Conservation (phyloP, 2,113 vertebrate genomes). For the Myanophis thanlyinensis region DNA sequence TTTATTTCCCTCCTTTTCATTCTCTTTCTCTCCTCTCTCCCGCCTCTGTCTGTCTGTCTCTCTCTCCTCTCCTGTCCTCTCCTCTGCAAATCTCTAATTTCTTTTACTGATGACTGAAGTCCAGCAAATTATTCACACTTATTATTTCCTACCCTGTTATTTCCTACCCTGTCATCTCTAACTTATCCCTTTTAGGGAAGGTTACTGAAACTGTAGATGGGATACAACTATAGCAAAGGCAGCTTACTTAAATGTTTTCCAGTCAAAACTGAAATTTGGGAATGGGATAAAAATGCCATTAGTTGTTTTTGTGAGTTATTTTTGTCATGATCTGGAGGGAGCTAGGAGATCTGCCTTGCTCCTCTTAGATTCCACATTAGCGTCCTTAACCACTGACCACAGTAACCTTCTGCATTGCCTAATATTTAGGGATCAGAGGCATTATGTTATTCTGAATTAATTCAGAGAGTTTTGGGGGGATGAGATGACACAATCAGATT, state of each 20-base stretch:
- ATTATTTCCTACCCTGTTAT: too few species aligned
- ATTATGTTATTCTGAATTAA: not conserved
- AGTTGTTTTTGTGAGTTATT: not conserved
- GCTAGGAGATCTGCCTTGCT: not conserved
- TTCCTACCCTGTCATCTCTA: not conserved
- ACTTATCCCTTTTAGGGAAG: not conserved
- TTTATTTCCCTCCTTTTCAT: fast-evolving
- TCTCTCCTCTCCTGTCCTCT: not conserved
- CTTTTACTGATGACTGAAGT: not conserved
- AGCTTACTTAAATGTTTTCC: not conserved
- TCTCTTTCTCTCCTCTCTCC: too few species aligned
- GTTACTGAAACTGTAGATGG: not conserved
- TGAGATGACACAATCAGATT: not conserved
- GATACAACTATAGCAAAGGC: not conserved
- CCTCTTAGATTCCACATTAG: not conserved
- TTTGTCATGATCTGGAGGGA: not conserved
- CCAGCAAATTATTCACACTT: too few species aligned
- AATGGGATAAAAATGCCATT: not conserved
- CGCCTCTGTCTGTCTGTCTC: too few species aligned
- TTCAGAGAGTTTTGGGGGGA: not conserved
- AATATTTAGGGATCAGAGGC: not conserved
- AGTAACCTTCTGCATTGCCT: not conserved
- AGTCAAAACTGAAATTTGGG: not conserved
- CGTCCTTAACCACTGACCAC: fast-evolving
- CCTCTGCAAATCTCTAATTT: not conserved